Evolutionary conservation across 2,888 invertebrate genomes (phyloP).

Genomic region (Aradus depressus): DNA sequence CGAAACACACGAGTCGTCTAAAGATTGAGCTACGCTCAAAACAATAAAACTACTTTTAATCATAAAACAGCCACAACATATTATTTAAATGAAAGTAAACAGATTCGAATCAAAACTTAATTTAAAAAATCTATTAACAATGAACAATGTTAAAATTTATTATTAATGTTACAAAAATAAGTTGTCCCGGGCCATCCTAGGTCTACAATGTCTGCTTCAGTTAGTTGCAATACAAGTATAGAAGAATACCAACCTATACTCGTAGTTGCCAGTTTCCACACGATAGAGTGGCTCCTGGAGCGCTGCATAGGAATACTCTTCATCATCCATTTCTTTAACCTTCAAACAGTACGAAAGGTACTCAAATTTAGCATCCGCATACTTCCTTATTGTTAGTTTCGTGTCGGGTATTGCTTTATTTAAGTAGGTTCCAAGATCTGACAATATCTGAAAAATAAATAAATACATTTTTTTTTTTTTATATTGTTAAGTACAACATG

Average conservation of each 20-base stretch:
- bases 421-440: constrained; percentile 91
- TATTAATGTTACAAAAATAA: neutral
- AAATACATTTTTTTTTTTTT: no score
- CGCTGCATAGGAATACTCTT: constrained; percentile 86
- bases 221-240: neutral
- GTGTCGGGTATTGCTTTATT: constrained; percentile 98
- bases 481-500: no score
- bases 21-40: no score
- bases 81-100: no score
- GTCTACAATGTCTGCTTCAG: no score
- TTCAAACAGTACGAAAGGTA: constrained; percentile 98
- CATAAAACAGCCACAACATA: no score
- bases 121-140: neutral
- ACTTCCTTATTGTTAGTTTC: constrained; percentile 90
- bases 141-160: neutral
- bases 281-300: constrained; percentile 93
- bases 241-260: constrained; percentile 61
- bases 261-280: constrained; percentile 98
- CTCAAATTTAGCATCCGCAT: constrained; percentile 97
- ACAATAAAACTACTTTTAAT: no score
- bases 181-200: no score
- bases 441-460: constrained; percentile 53
- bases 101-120: neutral
- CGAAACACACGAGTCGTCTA: no score
- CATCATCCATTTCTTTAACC: constrained; percentile 99